Conservation (phyloP, 1,140 invertebrate genomes). For the Drosophila fuyamai region DNA sequence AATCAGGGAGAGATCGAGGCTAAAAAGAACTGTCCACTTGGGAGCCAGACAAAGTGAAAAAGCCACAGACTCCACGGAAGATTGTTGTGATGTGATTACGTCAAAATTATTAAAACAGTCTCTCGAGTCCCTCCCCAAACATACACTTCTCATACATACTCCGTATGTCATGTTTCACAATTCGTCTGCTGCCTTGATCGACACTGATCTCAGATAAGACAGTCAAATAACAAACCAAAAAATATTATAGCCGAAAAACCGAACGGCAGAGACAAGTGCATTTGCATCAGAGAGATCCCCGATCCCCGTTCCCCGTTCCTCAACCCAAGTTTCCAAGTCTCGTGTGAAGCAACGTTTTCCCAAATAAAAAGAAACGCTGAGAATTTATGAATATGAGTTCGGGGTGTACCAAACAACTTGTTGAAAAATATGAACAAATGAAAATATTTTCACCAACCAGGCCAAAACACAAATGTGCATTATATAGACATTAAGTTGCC, state of each 20-base stretch:
- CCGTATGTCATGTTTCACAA: slow-evolving; percentile 70
- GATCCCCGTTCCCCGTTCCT: neutral
- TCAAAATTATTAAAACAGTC: slow-evolving; percentile 83
- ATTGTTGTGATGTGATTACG: slow-evolving; percentile 81
- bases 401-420: slow-evolving; percentile 61
- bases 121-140: slow-evolving; percentile 44
- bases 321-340: slow-evolving; percentile 15
- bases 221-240: slow-evolving; percentile 58
- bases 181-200: slow-evolving; percentile 77
- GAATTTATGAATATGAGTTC: slow-evolving; percentile 33
- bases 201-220: slow-evolving; percentile 79
- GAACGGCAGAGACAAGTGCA: slow-evolving; percentile 69
- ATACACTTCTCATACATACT: slow-evolving; percentile 28
- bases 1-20: slow-evolving; percentile 40
- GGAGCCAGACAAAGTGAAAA: slow-evolving; percentile 54
- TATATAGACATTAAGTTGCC: slow-evolving; percentile 62
- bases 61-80: slow-evolving; percentile 41
- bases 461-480: slow-evolving; percentile 60
- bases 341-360: slow-evolving; percentile 75
- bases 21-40: slow-evolving; percentile 59
- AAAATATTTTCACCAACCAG: slow-evolving; percentile 61
- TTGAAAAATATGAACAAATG: slow-evolving; percentile 77
- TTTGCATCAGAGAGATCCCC: slow-evolving; percentile 57
- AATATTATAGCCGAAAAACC: slow-evolving; percentile 40
- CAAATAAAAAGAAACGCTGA: slow-evolving; percentile 24